Evolutionary conservation across 2,113 vertebrate species (phyloP), one percentile per base, ranked within the genome.

Genomic region (Dicentrarchus labrax): DNA sequence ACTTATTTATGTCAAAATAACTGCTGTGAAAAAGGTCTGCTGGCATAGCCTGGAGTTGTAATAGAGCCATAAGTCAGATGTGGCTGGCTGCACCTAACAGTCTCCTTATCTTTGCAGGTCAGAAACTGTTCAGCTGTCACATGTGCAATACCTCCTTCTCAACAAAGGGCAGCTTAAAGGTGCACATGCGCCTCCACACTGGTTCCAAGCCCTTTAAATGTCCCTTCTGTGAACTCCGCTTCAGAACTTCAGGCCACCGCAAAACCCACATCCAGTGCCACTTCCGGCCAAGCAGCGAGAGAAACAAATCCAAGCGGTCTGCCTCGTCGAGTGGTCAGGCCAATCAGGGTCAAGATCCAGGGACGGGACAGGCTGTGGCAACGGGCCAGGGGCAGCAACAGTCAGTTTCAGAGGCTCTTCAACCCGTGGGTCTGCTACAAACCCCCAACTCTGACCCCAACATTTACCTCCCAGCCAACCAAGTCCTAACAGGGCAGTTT

Each of bases 191-290:
- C 0, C 91, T 99, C 65, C 98, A 99, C 86, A 99, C 98, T 0
- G 98, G 98, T 78, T 99, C 98, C 75, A 99, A 99, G 87, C 98
- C 98, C 7, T 99, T 99, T 93, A 99, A 99, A 78, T 99, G 98
- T 69, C 98, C 98, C 0, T 97, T 97, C 91, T 99, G 98, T 6
- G 98, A 99, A 9, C 94, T 98, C 30, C 97, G 98, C 73, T 99
- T 99, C 93, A 97, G 98, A 6, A 99, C 98, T 0, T 99, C 98
- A 0, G 98, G 98, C 8, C 97, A 99, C 53, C 96, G 98, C 70
- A 99, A 99, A 96, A 99, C 98, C 0, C 98, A 99, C 91, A 98
- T 99, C 94, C 98, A 99, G 83, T 97, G 96, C 70, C 98, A 99
- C 74, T 97, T 97, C 80, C 96, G 97, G 68, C 84, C 94, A 6